Evolutionary conservation across 2,888 invertebrate species (phyloP), one percentile per base, ranked within the genome.

Genomic region (Parelbella ahira): DNA sequence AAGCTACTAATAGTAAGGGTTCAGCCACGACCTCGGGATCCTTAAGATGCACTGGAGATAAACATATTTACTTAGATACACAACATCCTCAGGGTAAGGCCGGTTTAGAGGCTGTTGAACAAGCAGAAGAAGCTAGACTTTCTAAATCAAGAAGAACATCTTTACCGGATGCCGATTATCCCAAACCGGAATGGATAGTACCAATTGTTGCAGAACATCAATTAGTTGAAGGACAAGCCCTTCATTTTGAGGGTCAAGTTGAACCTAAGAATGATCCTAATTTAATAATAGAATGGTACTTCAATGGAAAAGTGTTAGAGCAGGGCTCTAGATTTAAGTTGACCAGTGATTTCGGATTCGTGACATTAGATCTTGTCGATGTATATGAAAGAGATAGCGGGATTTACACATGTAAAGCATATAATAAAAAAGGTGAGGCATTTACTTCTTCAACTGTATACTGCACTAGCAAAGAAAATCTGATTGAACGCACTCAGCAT

Each of bases 261-360:
- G 96, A 97, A 69, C 98, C 98, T 0, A 96, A 96, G 68, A 93
- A 94, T 68, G 97, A 97, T 88, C 96, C 97, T 3, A 93, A 95
- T 61, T 82, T 97, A 36, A 95, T 93, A 67, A 93, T 97, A 51
- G 97, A 97, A 82, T 97, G 97, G 97, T 97, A 94, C 76, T 95
- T 97, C 68, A 97, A 97, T 68, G 96, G 97, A 32, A 96, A 96
- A 80, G 89, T 93, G 18, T 77, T 97, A 30, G 94, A 94, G 54
- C 94, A 96, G 68, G 96, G 94, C 45, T 93, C 97, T 1, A 90
- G 97, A 51, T 97, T 97, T 74, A 97, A 97, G 73, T 92, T 97
- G 68, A 96, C 95, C 1, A 95, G 93, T 66, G 99, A 99, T 67
- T 98, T 98, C 72, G 99, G 99, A 37, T 98, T 97, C 69, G 98